Percentiles rank a stretch among this genome's conserved stretches.
These are phyloP conservation scores for Ecliptopera silaceata DNA, from an alignment of 2,888 invertebrate species.

Conservation along the genomic window DNA sequence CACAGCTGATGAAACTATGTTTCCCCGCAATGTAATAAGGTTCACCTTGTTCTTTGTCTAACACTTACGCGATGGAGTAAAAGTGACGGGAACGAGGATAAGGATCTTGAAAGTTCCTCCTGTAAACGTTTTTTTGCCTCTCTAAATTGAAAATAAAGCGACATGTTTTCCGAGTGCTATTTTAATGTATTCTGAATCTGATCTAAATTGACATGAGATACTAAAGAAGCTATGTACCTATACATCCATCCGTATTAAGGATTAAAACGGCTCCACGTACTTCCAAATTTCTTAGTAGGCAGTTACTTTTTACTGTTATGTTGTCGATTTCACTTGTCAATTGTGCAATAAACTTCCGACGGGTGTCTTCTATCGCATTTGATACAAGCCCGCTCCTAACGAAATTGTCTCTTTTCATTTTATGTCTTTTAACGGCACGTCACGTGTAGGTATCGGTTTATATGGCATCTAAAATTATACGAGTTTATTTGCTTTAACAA, in stretches of 20 bases:
- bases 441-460: slow-evolving; percentile 36
- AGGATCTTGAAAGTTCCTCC: slow-evolving; percentile 8
- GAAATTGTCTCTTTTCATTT: slow-evolving; percentile 54
- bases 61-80: slow-evolving; percentile 8
- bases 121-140: not conserved
- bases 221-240: too few relatives aligned
- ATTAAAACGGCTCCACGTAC: not conserved
- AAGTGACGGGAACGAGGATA: slow-evolving; percentile 20
- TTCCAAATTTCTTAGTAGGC: slow-evolving; percentile 17
- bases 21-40: slow-evolving; percentile 12
- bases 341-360: slow-evolving; percentile 58
- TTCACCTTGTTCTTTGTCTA: slow-evolving; percentile 15
- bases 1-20: slow-evolving; percentile 4
- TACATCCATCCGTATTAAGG: not conserved
- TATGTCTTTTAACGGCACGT: slow-evolving; percentile 49
- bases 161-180: not conserved
- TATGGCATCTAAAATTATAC: slow-evolving; percentile 37
- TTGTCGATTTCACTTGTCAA: slow-evolving; percentile 60
- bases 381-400: slow-evolving; percentile 51
- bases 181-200: not conserved
- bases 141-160: not conserved
- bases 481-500: slow-evolving; percentile 34
- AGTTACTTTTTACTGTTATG: slow-evolving; percentile 47
- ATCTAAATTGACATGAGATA: not conserved
- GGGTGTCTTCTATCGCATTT: slow-evolving; percentile 50